Conservation (phyloP, 2,888 invertebrate species). For the Thysanoteuthis rhombus region DNA sequence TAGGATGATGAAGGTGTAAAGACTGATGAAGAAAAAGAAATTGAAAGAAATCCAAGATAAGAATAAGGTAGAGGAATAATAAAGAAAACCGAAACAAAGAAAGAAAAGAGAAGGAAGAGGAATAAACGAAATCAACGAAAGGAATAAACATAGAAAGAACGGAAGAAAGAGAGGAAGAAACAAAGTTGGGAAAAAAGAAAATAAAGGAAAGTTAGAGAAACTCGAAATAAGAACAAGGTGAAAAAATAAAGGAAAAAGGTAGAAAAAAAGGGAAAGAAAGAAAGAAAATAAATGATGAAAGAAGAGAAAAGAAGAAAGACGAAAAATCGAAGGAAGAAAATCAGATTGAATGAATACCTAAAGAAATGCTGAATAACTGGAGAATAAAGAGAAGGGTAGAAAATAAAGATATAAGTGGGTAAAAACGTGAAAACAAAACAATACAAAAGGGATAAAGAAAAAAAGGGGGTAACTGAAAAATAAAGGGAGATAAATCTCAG, state of each 20-base stretch:
- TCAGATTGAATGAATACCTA: too few relatives aligned
- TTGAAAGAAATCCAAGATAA: too few relatives aligned
- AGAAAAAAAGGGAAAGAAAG: background rate
- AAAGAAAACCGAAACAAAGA: too few relatives aligned
- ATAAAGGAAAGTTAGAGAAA: background rate
- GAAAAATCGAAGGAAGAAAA: too few relatives aligned
- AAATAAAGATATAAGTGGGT: background rate
- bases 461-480: background rate
- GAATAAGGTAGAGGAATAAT: too few relatives aligned
- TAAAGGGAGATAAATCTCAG: background rate
- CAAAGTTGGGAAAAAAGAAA: background rate
- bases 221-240: background rate
- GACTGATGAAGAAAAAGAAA: too few relatives aligned
- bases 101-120: too few relatives aligned
- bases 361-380: too few relatives aligned
- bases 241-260: background rate
- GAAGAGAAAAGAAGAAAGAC: background rate
- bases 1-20: too few relatives aligned
- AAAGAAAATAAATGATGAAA: background rate
- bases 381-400: background rate
- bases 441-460: background rate
- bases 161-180: background rate
- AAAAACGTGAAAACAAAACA: background rate
- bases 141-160: too few relatives aligned
- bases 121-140: too few relatives aligned